Conservation (phyloP, 2,888 invertebrate species). For the Acronicta psi region DNA sequence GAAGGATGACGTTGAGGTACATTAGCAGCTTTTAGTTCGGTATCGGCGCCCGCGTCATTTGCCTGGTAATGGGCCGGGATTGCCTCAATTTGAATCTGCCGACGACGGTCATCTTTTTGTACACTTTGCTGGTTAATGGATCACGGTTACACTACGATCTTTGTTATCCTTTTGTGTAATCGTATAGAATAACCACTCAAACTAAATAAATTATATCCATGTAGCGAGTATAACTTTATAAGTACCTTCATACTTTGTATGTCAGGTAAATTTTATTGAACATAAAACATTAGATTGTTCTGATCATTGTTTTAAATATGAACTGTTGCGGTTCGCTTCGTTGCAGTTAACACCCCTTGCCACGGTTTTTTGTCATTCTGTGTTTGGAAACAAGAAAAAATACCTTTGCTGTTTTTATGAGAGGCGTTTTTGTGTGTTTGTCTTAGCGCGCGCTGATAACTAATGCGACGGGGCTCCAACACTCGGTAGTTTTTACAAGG, state of each 20-base stretch:
- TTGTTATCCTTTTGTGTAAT: constrained; percentile 40
- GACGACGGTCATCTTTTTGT: constrained; percentile 68
- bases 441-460: constrained; percentile 81
- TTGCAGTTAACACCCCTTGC: constrained; percentile 78
- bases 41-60: constrained; percentile 79
- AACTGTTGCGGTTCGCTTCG: constrained; percentile 67
- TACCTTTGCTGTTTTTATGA: constrained; percentile 75
- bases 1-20: constrained; percentile 69
- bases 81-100: constrained; percentile 79
- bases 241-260: too few species aligned
- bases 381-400: constrained; percentile 77
- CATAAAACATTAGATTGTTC: constrained; percentile 5
- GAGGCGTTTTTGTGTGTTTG: constrained; percentile 80
- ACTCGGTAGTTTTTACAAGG: constrained; percentile 29
- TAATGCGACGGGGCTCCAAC: constrained; percentile 54
- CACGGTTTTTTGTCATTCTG: constrained; percentile 68
- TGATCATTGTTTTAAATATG: constrained; percentile 45
- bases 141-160: constrained; percentile 46
- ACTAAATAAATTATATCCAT: constrained; percentile 16
- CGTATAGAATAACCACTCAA: constrained; percentile 22
- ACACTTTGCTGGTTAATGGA: constrained; percentile 71
- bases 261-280: too few species aligned
- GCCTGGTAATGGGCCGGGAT: constrained; percentile 79
- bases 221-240: neutral
- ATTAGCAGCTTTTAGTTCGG: constrained; percentile 80